phyloP scores from a whole-genome alignment of 2,797 vertebrate species.

The Tympanoctomys barrerae region DNA sequence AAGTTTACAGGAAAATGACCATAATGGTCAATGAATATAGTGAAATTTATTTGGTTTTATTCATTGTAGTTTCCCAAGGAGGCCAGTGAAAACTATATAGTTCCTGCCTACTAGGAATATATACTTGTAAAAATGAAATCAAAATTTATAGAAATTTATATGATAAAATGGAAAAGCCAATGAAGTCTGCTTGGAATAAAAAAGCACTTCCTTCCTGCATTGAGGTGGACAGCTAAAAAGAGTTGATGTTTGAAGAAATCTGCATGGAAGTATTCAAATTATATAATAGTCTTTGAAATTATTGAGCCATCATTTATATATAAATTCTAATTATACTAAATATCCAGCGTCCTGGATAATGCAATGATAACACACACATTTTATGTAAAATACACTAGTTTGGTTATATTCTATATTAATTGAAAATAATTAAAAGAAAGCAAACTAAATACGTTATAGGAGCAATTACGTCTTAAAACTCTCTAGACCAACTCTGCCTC shows the following conservation, averaged over 20 bases:
- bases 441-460: conserved; percentile 31
- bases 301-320: conserved; percentile 20
- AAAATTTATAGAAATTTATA: background rate
- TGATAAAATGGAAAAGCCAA: conserved; percentile 31
- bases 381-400: conserved; percentile 15
- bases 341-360: conserved; percentile 9
- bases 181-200: background rate
- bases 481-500: conserved; percentile 46
- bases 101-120: background rate
- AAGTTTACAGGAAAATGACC: background rate
- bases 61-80: background rate
- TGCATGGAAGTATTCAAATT: background rate
- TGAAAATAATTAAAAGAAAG: conserved; percentile 49
- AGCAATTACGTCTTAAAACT: conserved; percentile 64
- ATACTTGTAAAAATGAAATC: conserved; percentile 22
- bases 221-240: background rate
- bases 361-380: background rate
- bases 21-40: background rate
- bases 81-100: background rate
- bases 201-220: background rate
- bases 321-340: conserved; percentile 35
- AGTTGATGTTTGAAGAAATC: conserved; percentile 9
- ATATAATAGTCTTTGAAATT: background rate
- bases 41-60: background rate
- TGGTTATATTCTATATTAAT: conserved; percentile 9